Base-by-base conservation (phyloP, 2,113 vertebrate genomes). In the Synodontis membranacea region DNA sequence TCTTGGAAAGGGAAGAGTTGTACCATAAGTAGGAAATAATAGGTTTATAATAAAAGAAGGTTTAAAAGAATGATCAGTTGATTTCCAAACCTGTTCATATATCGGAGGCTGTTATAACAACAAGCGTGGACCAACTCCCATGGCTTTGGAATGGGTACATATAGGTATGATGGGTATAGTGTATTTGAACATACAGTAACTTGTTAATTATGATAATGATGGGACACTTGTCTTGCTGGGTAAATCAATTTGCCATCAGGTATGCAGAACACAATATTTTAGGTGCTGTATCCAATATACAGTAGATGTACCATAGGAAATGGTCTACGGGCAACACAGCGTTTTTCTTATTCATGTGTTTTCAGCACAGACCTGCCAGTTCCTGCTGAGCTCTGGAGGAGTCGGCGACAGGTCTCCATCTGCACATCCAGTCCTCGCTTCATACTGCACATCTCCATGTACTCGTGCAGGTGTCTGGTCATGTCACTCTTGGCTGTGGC, bases 391-490 rank as follows among this genome's bases (percentile, higher is more conserved):
- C 97, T 97, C 91, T 98, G 98, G 88, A 97, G 97, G 90, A 99
- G 97, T 79, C 98, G 93, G 19, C 97, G 89, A 85, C 95, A 97
- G 23, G 95, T 96, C 88, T 96, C 95, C 94, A 95, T 95, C 93
- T 98, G 97, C 23, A 98, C 97, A 5, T 98, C 97, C 88, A 98
- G 96, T 66, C 97, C 97, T 64, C 97, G 87, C 86, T 98, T 98
- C 97, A 98, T 97, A 90, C 96, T 97, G 90, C 97, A 98, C 96
- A 98, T 98, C 89, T 98, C 97, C 97, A 98, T 98, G 92, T 98
- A 98, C 84, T 98, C 97, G 1, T 98, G 97, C 14, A 98, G 95
- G 88, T 98, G 97, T 2, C 97, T 92, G 86, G 96, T 98, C 97
- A 98, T 98, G 94, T 98, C 97, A 0, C 95, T 98, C 93, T 98